Evolutionary conservation across 1,140 invertebrate species (phyloP), one percentile per base, ranked within the genome.

Genomic region (Ips nitidus): DNA sequence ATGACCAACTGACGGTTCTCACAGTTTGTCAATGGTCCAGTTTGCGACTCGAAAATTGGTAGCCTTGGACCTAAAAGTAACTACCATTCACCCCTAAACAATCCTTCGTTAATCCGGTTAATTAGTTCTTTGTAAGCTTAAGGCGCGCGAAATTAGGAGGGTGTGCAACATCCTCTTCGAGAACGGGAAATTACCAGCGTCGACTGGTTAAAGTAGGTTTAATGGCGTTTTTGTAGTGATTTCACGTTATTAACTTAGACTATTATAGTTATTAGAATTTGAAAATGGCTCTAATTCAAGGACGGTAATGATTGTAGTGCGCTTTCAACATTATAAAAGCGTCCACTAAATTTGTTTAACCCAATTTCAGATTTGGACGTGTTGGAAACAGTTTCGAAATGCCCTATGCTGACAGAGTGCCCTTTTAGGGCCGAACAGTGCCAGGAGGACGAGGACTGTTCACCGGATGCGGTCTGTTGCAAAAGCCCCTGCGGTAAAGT

Each of bases 401-500:
- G 79, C 60, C 79, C 79, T 1, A 79, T 79, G 73, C 41, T 80
- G 41, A 78, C 76, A 38, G 79, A 80, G 72, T 82, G 81, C 64
- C 81, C 81, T 7, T 78, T 76, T 41, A 76, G 75, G 57, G 79
- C 80, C 4, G 69, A 77, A 68, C 67, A 70, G 2, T 82, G 81
- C 70, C 64, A 73, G 3, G 77, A 78, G 36, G 79, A 81, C 65
- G 71, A 75, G 41, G 81, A 82, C 62, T 82, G 81, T 64, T 73
- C 76, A 22, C 68, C 71, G n/a, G 80, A 80, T 69, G 74, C 79
- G 57, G 72, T 76, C 4, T 82, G 81, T 68, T 82, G 81, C 70
- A 77, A 80, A 52, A 82, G 81, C 74, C 77, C 80, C 39, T 82
- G 81, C 55, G 81, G 81, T 50, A 80, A 79, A 72, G 77, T 82